Evolutionary conservation across 2,888 invertebrate species (phyloP).

Genomic region (Drosophila kanekoi): DNA sequence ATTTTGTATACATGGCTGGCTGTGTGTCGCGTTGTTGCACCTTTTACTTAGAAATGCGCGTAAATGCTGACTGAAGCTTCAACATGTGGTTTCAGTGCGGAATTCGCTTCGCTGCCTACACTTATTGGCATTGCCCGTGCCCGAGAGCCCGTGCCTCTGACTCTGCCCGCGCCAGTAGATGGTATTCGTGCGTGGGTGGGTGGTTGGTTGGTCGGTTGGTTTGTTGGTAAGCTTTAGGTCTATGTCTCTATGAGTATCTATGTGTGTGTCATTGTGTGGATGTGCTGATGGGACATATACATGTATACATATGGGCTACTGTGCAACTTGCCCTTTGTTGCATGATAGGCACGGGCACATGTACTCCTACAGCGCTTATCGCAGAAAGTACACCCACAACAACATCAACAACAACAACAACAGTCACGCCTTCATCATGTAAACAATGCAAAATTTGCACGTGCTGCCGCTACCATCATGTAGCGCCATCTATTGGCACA

Average conservation of each 20-base stretch:
- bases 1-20: constrained; percentile 15
- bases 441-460: constrained; percentile 77
- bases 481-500: constrained; percentile 81
- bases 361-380: constrained; percentile 24
- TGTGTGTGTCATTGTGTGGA: constrained; percentile 17
- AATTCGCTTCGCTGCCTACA: constrained; percentile 54
- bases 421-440: constrained; percentile 52
- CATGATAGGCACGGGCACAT: constrained; percentile 21
- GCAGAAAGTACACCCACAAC: constrained; percentile 22
- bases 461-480: constrained; percentile 70
- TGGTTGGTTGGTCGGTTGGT: constrained; percentile 20
- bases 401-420: constrained; percentile 20
- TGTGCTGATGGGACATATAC: constrained; percentile 45
- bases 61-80: constrained; percentile 63
- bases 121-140: constrained; percentile 50
- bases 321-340: constrained; percentile 36
- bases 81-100: constrained; percentile 74
- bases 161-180: constrained; percentile 4
- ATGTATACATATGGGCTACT: constrained; percentile 9
- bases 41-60: constrained; percentile 78
- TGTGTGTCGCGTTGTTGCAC: constrained; percentile 46
- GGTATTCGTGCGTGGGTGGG: constrained; percentile 34
- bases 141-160: constrained; percentile 1
- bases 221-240: constrained; percentile 23
- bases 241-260: constrained; percentile 41